These are phyloP conservation scores for Tragelaphus imberbis DNA, from an alignment of 2,113 vertebrate genomes.

Conservation along the genomic window DNA sequence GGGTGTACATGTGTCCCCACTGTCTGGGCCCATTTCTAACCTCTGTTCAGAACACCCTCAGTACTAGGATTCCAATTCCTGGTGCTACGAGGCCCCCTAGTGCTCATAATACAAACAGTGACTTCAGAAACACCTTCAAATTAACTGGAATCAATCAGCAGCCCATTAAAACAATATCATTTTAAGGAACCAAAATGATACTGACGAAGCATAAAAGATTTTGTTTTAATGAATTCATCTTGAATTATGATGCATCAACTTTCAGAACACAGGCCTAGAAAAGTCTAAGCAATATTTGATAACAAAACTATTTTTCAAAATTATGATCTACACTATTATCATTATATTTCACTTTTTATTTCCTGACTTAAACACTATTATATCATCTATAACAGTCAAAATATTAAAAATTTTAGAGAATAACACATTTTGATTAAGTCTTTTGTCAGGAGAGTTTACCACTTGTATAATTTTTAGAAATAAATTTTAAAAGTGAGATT, in stretches of 20 bases:
- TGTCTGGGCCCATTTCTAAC: neutral
- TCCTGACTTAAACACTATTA: neutral
- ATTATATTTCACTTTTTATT: neutral
- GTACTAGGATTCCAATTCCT: fast-evolving
- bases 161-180: neutral
- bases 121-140: neutral
- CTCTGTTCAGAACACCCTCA: neutral
- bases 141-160: neutral
- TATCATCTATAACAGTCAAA: neutral
- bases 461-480: neutral
- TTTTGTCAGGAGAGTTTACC: neutral
- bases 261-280: neutral
- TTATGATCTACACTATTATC: neutral
- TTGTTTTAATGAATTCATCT: neutral
- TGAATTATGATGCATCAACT: neutral
- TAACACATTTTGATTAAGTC: neutral
- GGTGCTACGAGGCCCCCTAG: conserved; percentile 75
- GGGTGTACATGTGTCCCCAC: fast-evolving
- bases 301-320: conserved; percentile 21
- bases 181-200: neutral
- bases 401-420: neutral
- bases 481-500: neutral
- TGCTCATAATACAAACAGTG: neutral
- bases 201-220: neutral
- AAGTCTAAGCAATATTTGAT: neutral